Percentiles rank a stretch among this genome's conserved stretches.
Evolutionary conservation across 1,140 invertebrate species (phyloP).

Genomic region (Nixonia krombeini): DNA sequence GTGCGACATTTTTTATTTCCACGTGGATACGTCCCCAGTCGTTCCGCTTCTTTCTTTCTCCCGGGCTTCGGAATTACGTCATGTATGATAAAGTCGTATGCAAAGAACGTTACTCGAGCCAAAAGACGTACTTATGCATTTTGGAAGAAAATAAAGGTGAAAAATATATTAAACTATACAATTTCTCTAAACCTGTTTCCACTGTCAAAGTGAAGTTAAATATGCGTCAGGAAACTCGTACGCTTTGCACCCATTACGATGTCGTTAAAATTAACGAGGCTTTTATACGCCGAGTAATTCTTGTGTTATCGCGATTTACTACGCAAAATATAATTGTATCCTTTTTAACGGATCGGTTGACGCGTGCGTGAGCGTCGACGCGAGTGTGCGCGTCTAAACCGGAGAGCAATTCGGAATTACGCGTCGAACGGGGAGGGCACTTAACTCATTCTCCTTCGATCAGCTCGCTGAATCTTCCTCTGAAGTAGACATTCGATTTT

Average conservation of each 20-base stretch:
- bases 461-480: constrained; percentile 47
- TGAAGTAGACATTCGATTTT: constrained; percentile 51
- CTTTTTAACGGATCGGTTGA: too few relatives aligned
- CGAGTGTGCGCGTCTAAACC: too few relatives aligned
- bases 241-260: constrained; percentile 13
- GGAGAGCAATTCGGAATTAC: too few relatives aligned
- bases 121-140: constrained; percentile 18
- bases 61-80: constrained; percentile 53
- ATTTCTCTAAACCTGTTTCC: constrained; percentile 12
- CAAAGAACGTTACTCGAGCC: constrained; percentile 12
- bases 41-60: constrained; percentile 18
- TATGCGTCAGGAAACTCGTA: constrained; percentile 9
- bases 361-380: too few relatives aligned
- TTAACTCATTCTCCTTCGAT: constrained; percentile 33
- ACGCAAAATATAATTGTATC: too few relatives aligned
- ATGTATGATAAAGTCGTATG: constrained; percentile 54
- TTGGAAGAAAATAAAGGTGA: constrained; percentile 4
- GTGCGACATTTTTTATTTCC: constrained; percentile 65
- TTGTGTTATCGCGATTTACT: too few relatives aligned
- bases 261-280: constrained; percentile 8
- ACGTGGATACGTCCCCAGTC: constrained; percentile 61
- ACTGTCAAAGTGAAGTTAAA: constrained; percentile 9
- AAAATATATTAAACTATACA: constrained; percentile 15
- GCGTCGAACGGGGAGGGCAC: constrained; percentile 20
- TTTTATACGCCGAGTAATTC: too few relatives aligned